Conservation (phyloP, 2,797 vertebrate genomes). For the Aldrovandia affinis region DNA sequence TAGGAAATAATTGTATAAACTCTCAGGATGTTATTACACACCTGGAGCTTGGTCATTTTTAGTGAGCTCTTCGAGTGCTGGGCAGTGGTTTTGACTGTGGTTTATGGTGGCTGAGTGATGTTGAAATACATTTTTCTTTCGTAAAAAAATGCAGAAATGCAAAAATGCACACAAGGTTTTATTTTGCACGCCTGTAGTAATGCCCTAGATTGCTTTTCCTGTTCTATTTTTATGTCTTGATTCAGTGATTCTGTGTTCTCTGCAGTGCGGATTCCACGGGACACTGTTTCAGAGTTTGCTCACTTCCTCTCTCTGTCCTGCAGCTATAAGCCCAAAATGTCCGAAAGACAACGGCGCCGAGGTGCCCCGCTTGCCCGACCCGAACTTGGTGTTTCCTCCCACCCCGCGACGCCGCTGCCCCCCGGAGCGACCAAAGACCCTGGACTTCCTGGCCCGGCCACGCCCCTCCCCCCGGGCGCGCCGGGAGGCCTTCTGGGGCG, state of each 20-base stretch:
- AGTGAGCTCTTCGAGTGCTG: background rate
- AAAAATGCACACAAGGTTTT: too few species aligned
- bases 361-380: slow-evolving; percentile 91
- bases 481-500: slow-evolving; percentile 86
- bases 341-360: slow-evolving; percentile 79
- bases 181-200: background rate
- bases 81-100: background rate
- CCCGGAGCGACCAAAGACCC: slow-evolving; percentile 92
- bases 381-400: slow-evolving; percentile 90
- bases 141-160: background rate
- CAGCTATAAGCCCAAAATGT: slow-evolving; percentile 79
- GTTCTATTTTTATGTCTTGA: background rate
- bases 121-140: background rate
- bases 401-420: slow-evolving; percentile 90
- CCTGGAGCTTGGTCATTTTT: background rate
- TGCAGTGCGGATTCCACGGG: slow-evolving; percentile 3
- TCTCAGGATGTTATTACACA: background rate
- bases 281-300: background rate
- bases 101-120: background rate
- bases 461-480: slow-evolving; percentile 87
- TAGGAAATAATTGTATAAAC: background rate
- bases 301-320: slow-evolving; percentile 1
- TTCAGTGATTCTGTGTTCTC: slow-evolving; percentile 5
- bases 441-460: slow-evolving; percentile 91
- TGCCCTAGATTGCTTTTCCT: background rate